Evolutionary conservation across 2,113 vertebrate genomes (phyloP).

Genomic region (Passer domesticus): DNA sequence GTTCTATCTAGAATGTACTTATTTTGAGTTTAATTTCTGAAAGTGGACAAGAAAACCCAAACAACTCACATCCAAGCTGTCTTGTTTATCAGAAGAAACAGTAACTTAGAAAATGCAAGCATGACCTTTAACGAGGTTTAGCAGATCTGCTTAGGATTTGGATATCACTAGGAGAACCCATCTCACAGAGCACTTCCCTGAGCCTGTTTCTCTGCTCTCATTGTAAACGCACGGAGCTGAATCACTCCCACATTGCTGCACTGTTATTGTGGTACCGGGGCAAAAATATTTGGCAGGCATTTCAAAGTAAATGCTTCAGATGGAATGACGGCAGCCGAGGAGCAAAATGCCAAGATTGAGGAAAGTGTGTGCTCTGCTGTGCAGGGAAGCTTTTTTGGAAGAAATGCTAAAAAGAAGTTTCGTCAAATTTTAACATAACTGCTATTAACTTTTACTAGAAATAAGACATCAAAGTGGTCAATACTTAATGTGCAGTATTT

Average conservation of each 20-base stretch:
- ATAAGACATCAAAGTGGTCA: not conserved
- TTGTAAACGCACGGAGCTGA: constrained; percentile 38
- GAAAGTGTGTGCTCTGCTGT: constrained; percentile 61
- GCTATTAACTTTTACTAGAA: not conserved
- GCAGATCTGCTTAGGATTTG: not conserved
- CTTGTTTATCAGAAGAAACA: not conserved
- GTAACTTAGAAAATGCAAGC: not conserved
- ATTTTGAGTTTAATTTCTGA: not conserved
- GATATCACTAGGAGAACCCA: not conserved
- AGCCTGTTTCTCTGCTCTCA: not conserved
- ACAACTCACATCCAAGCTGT: not conserved
- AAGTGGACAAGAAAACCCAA: not conserved
- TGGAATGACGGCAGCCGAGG: constrained; percentile 68
- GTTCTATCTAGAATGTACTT: not conserved
- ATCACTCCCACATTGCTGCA: constrained; percentile 64
- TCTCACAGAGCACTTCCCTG: not conserved
- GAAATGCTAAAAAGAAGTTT: constrained; percentile 38
- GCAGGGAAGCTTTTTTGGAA: constrained; percentile 40
- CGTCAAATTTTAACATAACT: constrained; percentile 35
- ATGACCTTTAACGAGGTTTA: not conserved
- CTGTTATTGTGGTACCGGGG: constrained; percentile 74
- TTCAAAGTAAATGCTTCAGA: constrained; percentile 76
- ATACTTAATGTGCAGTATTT: not conserved
- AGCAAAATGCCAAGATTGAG: constrained; percentile 69
- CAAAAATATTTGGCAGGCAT: constrained; percentile 78